Conservation (phyloP, 1,140 invertebrate genomes). For the Aphaenogaster ashmeadi region DNA sequence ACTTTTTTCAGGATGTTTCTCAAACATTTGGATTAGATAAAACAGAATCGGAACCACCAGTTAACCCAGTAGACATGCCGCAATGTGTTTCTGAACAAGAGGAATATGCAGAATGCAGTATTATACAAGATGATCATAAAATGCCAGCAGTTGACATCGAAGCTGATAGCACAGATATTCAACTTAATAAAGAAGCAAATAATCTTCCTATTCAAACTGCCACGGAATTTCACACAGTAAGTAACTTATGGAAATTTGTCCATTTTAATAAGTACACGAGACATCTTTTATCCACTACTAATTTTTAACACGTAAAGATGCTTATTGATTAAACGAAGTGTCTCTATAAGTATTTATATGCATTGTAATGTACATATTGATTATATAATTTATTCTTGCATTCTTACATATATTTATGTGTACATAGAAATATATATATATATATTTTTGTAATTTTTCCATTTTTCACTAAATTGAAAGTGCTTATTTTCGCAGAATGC, state of each 20-base stretch:
- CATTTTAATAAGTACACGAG: neutral
- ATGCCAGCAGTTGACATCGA: slow-evolving; percentile 39
- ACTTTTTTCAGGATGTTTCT: slow-evolving; percentile 82
- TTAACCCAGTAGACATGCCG: slow-evolving; percentile 45
- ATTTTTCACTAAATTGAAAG: neutral
- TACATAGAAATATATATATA: neutral
- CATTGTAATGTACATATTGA: slow-evolving; percentile 11
- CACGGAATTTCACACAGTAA: slow-evolving; percentile 58
- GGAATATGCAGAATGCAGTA: slow-evolving; percentile 51
- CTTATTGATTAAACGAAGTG: neutral
- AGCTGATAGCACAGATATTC: slow-evolving; percentile 39
- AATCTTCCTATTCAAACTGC: slow-evolving; percentile 36
- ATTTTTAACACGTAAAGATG: neutral
- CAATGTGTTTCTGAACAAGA: slow-evolving; percentile 64
- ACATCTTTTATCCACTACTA: neutral
- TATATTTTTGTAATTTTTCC: neutral
- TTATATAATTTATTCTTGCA: slow-evolving; percentile 14
- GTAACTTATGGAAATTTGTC: slow-evolving; percentile 10
- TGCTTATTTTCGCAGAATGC: slow-evolving; percentile 78
- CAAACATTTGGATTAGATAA: slow-evolving; percentile 86
- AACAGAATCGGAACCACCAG: slow-evolving; percentile 77
- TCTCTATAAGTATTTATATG: neutral
- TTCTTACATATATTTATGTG: slow-evolving; percentile 1
- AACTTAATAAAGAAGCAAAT: slow-evolving; percentile 63
- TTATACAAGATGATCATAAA: slow-evolving; percentile 62